Base-by-base conservation (phyloP, 2,888 invertebrate species). In the Hypomecis atomaria region DNA sequence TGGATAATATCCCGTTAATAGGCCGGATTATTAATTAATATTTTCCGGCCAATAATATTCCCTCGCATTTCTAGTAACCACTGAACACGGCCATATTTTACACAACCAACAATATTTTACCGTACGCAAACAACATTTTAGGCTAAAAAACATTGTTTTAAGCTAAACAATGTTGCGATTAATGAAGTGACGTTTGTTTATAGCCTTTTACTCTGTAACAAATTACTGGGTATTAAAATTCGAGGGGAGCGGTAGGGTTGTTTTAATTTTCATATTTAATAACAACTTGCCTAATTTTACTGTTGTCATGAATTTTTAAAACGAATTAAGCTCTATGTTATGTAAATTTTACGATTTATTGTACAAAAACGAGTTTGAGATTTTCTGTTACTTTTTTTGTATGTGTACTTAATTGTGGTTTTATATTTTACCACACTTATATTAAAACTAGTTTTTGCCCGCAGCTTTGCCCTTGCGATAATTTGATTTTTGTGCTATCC, bases 171-270 rank as follows among this genome's bases (percentile, higher is more conserved):
- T 71, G 71, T 71, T 62, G 68, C 67, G 64, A 71, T 72, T 67
- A 72, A 71, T 72, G 69, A 66, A 70, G 64, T 67, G 68, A 62
- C 72, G 67, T 69, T 69, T 70, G 70, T 72, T 66, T 69, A 68
- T 66, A 67, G 66, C 68, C 64, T 55, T 65, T 63, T 59, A 53
- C 62, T 47, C 49, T 40, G 58, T 49, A 63, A 63, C 65, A 69
- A 69, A 71, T 67, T 65, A 59, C 65, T 47, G 59, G 50, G 49
- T 49, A 63, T 69, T 69, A 67, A 57, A 64, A 63, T 54, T 65
- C 9, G 48, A 34, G 50, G 40, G 40, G 34, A 55, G 55, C 38
- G 55, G 38, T 54, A 33, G 13, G 58, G 53, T 36, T 58, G 49
- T 9, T 36, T 45, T 40, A 10, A 56, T 44, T 61, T 53, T 48